Evolutionary conservation across 2,113 vertebrate species (phyloP).

Genomic region (Datnioides undecimradiatus): DNA sequence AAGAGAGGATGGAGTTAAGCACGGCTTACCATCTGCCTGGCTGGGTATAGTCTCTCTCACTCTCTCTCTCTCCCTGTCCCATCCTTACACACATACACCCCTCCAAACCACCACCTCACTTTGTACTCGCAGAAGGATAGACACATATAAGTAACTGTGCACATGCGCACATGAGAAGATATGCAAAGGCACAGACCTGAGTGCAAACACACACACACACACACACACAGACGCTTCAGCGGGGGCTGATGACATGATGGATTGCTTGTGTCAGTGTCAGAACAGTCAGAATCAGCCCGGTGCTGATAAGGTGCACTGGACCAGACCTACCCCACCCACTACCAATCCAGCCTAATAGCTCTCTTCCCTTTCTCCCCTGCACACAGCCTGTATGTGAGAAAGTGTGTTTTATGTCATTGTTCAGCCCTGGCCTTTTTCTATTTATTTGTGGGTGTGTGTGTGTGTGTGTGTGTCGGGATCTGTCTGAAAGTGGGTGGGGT

Average conservation of each 20-base stretch:
- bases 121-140: conserved; percentile 12
- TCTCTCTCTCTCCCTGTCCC: conserved; percentile 1
- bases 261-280: conserved; percentile 88
- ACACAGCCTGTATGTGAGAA: conserved; percentile 27
- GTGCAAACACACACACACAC: conserved; percentile 46
- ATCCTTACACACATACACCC: background rate
- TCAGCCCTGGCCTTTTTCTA: background rate
- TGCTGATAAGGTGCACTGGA: conserved; percentile 84
- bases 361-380: conserved; percentile 35
- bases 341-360: conserved; percentile 78
- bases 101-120: background rate
- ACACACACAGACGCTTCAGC: conserved; percentile 80
- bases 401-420: background rate
- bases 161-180: conserved; percentile 28
- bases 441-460: background rate
- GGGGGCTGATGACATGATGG: conserved; percentile 88
- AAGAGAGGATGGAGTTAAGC: conserved; percentile 87
- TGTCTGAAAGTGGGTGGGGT: background rate
- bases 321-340: conserved; percentile 68
- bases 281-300: conserved; percentile 85
- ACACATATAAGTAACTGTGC: conserved; percentile 26
- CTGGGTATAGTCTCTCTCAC: conserved; percentile 36
- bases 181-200: conserved; percentile 25
- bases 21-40: conserved; percentile 84
- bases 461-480: background rate